Evolutionary conservation across 2,113 vertebrate genomes (phyloP).

Genomic region (Noctilio leporinus): DNA sequence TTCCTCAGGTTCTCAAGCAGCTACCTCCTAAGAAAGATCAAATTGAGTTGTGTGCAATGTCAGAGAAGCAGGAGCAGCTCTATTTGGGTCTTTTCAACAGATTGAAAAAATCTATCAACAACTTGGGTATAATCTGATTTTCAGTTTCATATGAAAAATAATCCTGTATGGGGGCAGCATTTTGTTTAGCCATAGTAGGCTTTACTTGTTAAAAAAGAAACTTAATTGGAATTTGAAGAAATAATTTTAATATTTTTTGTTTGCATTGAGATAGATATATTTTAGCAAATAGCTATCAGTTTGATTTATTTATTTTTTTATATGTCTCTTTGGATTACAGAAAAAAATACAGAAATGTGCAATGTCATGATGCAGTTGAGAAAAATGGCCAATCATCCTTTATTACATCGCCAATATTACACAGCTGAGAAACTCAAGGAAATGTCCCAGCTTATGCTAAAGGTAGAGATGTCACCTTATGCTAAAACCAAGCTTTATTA

Average conservation of each 20-base stretch:
- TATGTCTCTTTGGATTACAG: constrained; percentile 74
- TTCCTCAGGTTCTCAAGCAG: constrained; percentile 90
- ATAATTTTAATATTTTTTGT: constrained; percentile 18
- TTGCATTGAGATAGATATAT: constrained; percentile 9
- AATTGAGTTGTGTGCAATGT: constrained; percentile 89
- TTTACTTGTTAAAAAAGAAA: not conserved
- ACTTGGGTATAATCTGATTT: constrained; percentile 74
- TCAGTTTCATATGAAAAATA: not conserved
- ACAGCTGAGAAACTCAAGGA: constrained; percentile 88
- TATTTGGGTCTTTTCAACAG: constrained; percentile 86
- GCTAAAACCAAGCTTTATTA: not conserved
- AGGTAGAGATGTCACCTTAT: constrained; percentile 78
- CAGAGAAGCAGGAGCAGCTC: constrained; percentile 88
- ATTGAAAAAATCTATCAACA: constrained; percentile 81
- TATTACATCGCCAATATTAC: constrained; percentile 94
- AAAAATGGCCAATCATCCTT: constrained; percentile 98
- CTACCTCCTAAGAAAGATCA: constrained; percentile 91
- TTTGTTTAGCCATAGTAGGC: not conserved
- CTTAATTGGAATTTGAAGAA: not conserved
- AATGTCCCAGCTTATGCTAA: constrained; percentile 95
- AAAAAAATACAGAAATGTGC: constrained; percentile 85
- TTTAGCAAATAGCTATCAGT: not conserved
- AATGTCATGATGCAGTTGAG: constrained; percentile 98
- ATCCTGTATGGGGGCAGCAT: not conserved
- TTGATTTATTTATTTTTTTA: not conserved